phyloP scores from a whole-genome alignment of 2,113 vertebrate species.

The Bambusicola thoracicus region DNA sequence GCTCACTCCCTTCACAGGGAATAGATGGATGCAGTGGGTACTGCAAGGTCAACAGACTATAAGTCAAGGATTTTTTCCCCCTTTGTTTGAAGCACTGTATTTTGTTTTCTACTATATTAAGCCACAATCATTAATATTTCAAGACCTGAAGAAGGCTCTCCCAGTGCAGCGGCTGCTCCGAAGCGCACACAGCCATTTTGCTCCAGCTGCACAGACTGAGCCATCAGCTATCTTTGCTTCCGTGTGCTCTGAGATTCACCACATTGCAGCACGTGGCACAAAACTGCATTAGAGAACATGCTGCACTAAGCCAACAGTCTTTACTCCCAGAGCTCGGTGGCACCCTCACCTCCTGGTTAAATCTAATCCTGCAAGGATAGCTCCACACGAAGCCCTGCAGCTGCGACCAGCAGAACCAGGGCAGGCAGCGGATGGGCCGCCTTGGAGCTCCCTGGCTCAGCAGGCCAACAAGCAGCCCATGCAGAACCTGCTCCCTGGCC shows the following conservation, averaged over 20 bases:
- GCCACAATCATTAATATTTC: slow-evolving; percentile 78
- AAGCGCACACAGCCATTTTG: slow-evolving; percentile 58
- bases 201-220: slow-evolving; percentile 40
- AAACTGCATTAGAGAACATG: not conserved
- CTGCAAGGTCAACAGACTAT: slow-evolving; percentile 46
- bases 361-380: slow-evolving; percentile 31
- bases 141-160: slow-evolving; percentile 67
- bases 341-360: not conserved
- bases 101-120: slow-evolving; percentile 75
- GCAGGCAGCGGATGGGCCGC: not conserved
- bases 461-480: slow-evolving; percentile 17
- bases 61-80: not conserved
- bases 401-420: not conserved
- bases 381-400: not conserved
- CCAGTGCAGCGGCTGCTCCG: slow-evolving; percentile 41
- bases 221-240: slow-evolving; percentile 15
- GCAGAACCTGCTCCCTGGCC: slow-evolving; percentile 28
- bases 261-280: not conserved
- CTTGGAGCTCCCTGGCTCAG: slow-evolving; percentile 3
- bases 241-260: not conserved
- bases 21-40: not conserved
- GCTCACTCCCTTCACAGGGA: not conserved
- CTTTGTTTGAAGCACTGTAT: not conserved
- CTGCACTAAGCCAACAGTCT: slow-evolving; percentile 21
- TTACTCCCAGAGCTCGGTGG: not conserved